These are phyloP conservation scores for Zoanthus sociatus DNA, from an alignment of 92 coral and sea anemone species.

Conservation along the genomic window DNA sequence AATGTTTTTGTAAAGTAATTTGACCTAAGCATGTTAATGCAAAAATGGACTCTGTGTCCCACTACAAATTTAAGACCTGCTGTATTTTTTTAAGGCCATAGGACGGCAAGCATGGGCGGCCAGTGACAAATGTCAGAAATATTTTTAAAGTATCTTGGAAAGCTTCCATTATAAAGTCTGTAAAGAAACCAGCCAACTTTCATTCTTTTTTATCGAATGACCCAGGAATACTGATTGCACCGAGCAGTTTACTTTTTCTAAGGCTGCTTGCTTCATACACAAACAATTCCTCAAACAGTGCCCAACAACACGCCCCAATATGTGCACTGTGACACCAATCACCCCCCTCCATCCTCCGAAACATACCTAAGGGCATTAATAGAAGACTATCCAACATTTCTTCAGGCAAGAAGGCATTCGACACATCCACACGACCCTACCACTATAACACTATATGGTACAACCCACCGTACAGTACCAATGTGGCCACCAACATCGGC, in stretches of 20 bases:
- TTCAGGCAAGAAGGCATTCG: too few species aligned
- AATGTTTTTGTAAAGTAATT: slow-evolving; percentile 45
- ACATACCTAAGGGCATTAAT: too few species aligned
- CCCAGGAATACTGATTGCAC: slow-evolving; percentile 40
- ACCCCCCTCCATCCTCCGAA: too few species aligned
- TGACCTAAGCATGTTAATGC: slow-evolving; percentile 62
- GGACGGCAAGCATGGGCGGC: slow-evolving; percentile 52
- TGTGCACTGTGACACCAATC: too few species aligned
- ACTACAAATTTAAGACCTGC: slow-evolving; percentile 11
- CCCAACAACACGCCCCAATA: too few species aligned
- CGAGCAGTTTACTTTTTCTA: slow-evolving; percentile 19
- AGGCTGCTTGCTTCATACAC: slow-evolving; percentile 40
- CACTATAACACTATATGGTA: too few species aligned
- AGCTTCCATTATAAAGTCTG: slow-evolving; percentile 50
- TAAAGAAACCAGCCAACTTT: slow-evolving; percentile 46
- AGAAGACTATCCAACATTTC: too few species aligned
- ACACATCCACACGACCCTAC: too few species aligned
- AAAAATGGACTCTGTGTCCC: slow-evolving; percentile 24
- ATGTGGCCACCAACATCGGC: too few species aligned
- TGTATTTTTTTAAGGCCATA: slow-evolving; percentile 47
- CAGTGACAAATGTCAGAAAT: slow-evolving; percentile 53
- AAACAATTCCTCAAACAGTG: slow-evolving; percentile 58
- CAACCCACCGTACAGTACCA: too few species aligned
- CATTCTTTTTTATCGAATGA: slow-evolving; percentile 33
- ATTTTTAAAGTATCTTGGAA: slow-evolving; percentile 47